Percentiles rank a stretch among this genome's conserved stretches.
These are phyloP conservation scores for Zosterops pallidus DNA, from an alignment of 2,113 vertebrate species.

Conservation along the genomic window DNA sequence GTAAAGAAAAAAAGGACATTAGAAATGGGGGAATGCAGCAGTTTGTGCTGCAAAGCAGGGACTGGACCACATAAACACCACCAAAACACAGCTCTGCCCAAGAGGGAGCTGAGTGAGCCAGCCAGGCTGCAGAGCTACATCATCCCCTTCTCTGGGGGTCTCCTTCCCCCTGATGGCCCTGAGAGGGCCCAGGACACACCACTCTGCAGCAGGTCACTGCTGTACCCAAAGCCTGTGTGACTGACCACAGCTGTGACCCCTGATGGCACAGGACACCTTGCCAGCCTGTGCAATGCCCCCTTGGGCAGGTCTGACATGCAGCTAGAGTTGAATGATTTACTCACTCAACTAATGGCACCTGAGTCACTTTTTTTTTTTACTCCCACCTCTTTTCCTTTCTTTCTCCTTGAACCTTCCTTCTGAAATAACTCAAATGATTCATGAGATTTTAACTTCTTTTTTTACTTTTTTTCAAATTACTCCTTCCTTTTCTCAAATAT, in stretches of 20 bases:
- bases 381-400: background rate
- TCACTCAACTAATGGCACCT: background rate
- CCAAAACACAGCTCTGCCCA: background rate
- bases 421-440: background rate
- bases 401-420: background rate
- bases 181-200: background rate
- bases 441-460: background rate
- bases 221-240: rapidly evolving
- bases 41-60: background rate
- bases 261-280: background rate
- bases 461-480: background rate
- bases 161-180: background rate
- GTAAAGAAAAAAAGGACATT: background rate
- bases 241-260: background rate
- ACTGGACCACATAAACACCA: background rate
- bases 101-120: background rate
- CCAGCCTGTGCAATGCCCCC: background rate
- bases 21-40: background rate
- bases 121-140: background rate
- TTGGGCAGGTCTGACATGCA: background rate
- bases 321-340: background rate
- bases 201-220: background rate
- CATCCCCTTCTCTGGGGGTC: background rate
- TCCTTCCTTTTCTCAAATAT: background rate
- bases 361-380: background rate